These are phyloP conservation scores for pig (Sus scrofa) DNA, from an alignment of 2,113 vertebrate species.

Conservation along the genomic window T2T-Sscrofa CM000812.6:180349001-180349500, in stretches of 20 bases:
- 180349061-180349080: background rate
- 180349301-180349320: background rate
- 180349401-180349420: background rate
- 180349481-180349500: background rate
- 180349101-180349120: background rate
- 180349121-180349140: background rate
- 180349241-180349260: no score
- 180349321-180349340: background rate
- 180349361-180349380: background rate
- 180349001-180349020: background rate
- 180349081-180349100: background rate
- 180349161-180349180: background rate
- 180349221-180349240: background rate
- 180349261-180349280: background rate
- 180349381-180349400: background rate
- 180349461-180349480: background rate
- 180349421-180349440: background rate
- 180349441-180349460: background rate
- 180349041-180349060: background rate
- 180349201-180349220: background rate
- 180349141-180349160: background rate
- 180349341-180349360: background rate
- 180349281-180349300: background rate
- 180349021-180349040: background rate
- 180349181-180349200: background rate